Evolutionary conservation across 37 sponge, comb jelly and placozoan genomes (phyloP), one percentile per base, ranked within the genome.

Genomic region (Geodia barretti): DNA sequence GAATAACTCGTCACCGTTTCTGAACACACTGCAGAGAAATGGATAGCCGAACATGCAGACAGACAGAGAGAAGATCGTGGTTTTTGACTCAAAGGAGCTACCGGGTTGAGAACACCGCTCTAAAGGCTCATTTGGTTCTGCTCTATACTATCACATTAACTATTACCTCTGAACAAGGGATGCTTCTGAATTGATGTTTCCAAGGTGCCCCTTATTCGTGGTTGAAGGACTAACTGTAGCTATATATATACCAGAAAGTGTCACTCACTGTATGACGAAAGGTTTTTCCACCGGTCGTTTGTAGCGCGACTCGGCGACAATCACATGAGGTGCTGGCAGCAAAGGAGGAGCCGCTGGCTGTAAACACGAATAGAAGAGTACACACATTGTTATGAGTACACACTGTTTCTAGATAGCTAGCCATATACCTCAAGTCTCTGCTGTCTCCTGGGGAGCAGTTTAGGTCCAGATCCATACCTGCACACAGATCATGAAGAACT

Each of bases 1-100:
- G 81, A 65, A 92, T n/a, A 47, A 62, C 60, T 80, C 85, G 83
- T 92, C 92, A 54, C 92, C 92, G 87, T 92, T 92, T 3, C 92
- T 79, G 75, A 86, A 92, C 29, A 92, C 92, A 84, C 92, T 92
- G 40, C 5, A 70, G 35, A 37, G 71, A 37, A 34, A 20, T 0
- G 40, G 39, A 33, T n/a, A n/a, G n/a, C n/a, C n/a, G n/a, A n/a
- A n/a, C n/a, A n/a, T n/a, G n/a, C n/a, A n/a, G n/a, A n/a, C n/a
- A n/a, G n/a, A n/a, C n/a, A n/a, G n/a, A n/a, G n/a, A 38, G 4
- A 25, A 20, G 40, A 1, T 34, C 0, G 72, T 1, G 17, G 21
- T 1, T 38, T 0, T 72, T 0, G 19, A 11, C 11, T 59, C 11
- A 19, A 59, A 19, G 60, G 60, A 21, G 60, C 60, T 19, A 21